Percentiles rank a stretch among this genome's conserved stretches.
Evolutionary conservation across 2,797 vertebrate genomes (phyloP).

Genomic region (Trachops cirrhosus): DNA sequence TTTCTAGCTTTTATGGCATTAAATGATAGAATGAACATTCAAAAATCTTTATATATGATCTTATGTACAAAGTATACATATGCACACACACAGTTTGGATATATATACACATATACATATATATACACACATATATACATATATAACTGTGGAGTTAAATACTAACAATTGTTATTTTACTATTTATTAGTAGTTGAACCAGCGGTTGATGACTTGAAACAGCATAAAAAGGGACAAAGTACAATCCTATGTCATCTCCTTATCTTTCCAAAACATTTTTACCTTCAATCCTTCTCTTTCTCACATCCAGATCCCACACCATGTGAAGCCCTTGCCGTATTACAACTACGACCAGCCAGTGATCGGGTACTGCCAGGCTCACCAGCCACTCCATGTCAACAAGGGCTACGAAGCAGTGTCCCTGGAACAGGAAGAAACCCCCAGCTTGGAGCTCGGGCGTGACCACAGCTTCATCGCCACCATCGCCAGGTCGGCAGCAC

Average conservation of each 20-base stretch:
- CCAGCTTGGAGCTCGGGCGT: conserved; percentile 81
- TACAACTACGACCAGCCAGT: conserved; percentile 93
- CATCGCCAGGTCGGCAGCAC: conserved; percentile 86
- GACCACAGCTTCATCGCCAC: conserved; percentile 87
- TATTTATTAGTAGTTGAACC: neutral
- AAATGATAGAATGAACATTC: neutral
- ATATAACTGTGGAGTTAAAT: neutral
- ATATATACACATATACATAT: neutral
- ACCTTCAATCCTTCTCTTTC: conserved; percentile 11
- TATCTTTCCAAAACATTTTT: neutral
- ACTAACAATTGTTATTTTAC: neutral
- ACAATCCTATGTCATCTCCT: neutral
- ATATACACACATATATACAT: neutral
- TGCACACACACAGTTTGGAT: neutral
- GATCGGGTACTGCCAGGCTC: conserved; percentile 93
- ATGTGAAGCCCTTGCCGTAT: conserved; percentile 91
- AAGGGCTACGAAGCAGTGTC: conserved; percentile 86
- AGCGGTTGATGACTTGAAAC: neutral
- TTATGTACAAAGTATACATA: neutral
- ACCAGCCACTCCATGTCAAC: conserved; percentile 91
- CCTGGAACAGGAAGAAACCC: conserved; percentile 78
- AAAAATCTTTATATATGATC: neutral
- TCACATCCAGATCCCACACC: conserved; percentile 87
- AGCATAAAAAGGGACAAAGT: neutral
- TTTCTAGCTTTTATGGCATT: neutral